Base-by-base conservation (phyloP, 2,113 vertebrate species). In the Seriola aureovittata region DNA sequence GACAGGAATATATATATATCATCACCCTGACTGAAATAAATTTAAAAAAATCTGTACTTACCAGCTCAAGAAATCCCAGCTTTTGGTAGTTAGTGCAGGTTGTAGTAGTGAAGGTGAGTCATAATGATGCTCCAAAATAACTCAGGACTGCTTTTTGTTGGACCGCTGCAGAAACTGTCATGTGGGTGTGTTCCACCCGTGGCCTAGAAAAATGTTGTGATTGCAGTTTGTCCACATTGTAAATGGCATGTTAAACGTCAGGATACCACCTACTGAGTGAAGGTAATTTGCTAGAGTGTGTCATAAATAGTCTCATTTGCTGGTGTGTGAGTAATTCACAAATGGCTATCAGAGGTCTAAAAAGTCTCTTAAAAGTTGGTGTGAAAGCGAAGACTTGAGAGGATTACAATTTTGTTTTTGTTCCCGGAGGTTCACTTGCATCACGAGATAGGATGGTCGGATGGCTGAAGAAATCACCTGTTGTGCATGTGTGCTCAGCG, bases 191-290 rank as follows among this genome's bases (percentile, higher is more conserved):
- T 77, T 82, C 81, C 70, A 82, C 78, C 85, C 60, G 72, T 67
- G 44, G 57, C 25, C 44, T 32, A 55, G 17, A 96, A 90, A 95
- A 94, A 96, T 96, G 95, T 94, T 78, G 94, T 84, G 92, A 92
- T 94, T 92, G 94, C 95, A 91, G 95, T 96, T 96, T 93, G 92
- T 93, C 95, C 85, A 90, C 95, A 95, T 96, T 95, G 84, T 85
- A 66, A 87, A 92, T 84, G 88, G 19, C 72, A 84, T 36, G 65
- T 59, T 57, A 75, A 88, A 82, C 9, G 79, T 87, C 85, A 85
- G 80, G 76, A 87, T 91, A 75, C 78, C 73, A 50, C 17, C 60
- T 19, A 42, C n/a, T 78, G 66, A 74, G 63, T 36, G 19, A 62
- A 48, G 67, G 78, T 77, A 29, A 84, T 88, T 73, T 80, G 19